Base-by-base conservation (phyloP, 2,888 invertebrate genomes). In the Nomada ferruginata region DNA sequence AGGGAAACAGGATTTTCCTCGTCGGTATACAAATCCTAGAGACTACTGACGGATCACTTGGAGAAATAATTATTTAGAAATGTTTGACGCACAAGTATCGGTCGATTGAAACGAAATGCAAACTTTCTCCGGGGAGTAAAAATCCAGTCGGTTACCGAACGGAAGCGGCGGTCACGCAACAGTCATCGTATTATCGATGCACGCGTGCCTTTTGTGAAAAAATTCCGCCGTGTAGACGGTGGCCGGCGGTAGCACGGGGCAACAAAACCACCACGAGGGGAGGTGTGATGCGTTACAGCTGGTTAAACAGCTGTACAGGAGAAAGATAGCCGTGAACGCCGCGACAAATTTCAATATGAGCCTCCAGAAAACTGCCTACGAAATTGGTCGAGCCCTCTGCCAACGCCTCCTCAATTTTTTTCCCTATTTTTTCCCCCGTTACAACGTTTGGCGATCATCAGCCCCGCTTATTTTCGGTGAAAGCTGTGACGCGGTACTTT, bases 271-370 rank as follows among this genome's bases (percentile, higher is more conserved):
- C 42, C 66, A 65, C 70, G 69, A 76, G 81, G 83, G 82, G 79
- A 86, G 85, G 86, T 84, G 89, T 83, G 88, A 89, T 73, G 85
- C 77, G 87, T 90, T 89, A 89, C 91, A 91, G 87, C 90, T 91
- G 91, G 88, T 91, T 91, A 89, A 89, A 88, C 91, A 91, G 88
- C 86, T 91, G 91, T 85, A 82, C 52, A 15, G 76, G 68, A 68
- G 83, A 71, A 84, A 76, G 86, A 90, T 90, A 86, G 73, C 82
- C 85, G 86, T 86, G 87, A 89, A 85, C 81, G 83, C 79, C 84
- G 86, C 87, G 84, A 87, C 89, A 88, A 90, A 89, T 87, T 90
- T 87, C 76, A 70, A 85, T 82, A 80, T 42, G 81, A 87, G 68
- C 76, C 76, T 50, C 79, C 75, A 79, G 84, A 84, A 83, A 85